Percentiles rank a stretch among this genome's conserved stretches.
phyloP scores from a whole-genome alignment of 2,113 vertebrate species.

The Phaethon lepturus region DNA sequence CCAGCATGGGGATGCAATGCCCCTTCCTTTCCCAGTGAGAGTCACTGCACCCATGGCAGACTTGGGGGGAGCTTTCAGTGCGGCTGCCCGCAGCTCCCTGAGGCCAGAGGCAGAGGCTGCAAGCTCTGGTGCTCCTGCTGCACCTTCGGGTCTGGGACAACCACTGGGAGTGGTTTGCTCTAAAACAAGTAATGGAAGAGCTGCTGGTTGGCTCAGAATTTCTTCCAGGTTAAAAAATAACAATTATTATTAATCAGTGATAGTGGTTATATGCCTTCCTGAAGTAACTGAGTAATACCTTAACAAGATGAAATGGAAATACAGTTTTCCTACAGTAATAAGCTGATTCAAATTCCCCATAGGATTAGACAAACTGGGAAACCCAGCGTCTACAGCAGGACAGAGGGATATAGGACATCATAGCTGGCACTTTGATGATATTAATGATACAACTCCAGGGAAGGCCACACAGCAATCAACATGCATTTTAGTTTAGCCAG shows the following conservation, averaged over 20 bases:
- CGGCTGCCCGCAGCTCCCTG: background rate
- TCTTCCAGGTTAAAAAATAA: background rate
- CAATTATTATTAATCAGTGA: background rate
- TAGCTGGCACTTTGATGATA: background rate
- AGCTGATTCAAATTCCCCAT: background rate
- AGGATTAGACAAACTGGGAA: background rate
- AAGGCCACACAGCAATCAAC: background rate
- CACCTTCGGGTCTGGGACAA: background rate
- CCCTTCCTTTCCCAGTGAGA: background rate
- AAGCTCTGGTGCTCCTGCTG: background rate
- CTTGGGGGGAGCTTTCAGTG: fast-evolving
- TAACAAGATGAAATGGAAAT: background rate
- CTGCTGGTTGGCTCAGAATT: background rate
- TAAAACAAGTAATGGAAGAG: background rate
- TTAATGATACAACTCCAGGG: background rate
- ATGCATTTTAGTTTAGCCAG: background rate
- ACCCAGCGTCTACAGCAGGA: background rate
- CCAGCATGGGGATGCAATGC: background rate
- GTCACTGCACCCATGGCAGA: background rate
- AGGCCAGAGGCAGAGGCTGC: background rate
- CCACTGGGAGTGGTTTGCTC: background rate
- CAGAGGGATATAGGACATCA: background rate
- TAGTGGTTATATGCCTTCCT: background rate
- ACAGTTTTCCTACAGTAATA: background rate
- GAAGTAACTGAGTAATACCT: background rate